phyloP scores from a whole-genome alignment of 2,797 vertebrate genomes.

The Melanotaenia boesemani region DNA sequence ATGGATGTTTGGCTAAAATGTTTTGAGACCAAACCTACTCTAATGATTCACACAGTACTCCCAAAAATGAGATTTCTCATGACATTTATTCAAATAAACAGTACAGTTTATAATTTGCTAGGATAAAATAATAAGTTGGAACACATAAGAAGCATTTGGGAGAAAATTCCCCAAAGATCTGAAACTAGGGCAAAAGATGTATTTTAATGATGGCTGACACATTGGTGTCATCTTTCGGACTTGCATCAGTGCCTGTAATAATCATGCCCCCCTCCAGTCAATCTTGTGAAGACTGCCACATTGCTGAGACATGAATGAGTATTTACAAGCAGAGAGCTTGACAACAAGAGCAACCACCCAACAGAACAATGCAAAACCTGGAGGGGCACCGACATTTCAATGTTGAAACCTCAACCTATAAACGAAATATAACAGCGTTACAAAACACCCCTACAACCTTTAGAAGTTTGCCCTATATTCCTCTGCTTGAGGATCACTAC shows the following conservation, averaged over 20 bases:
- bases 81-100: slow-evolving; percentile 88
- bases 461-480: slow-evolving; percentile 64
- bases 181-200: slow-evolving; percentile 73
- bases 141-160: slow-evolving; percentile 82
- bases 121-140: slow-evolving; percentile 82
- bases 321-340: slow-evolving; percentile 75
- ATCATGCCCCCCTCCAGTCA: slow-evolving; percentile 64
- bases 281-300: slow-evolving; percentile 63
- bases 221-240: slow-evolving; percentile 76
- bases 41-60: slow-evolving; percentile 82
- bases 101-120: slow-evolving; percentile 84
- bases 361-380: slow-evolving; percentile 69
- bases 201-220: slow-evolving; percentile 77
- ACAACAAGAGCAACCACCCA: slow-evolving; percentile 70
- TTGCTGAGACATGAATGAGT: slow-evolving; percentile 68
- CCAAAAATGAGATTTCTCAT: slow-evolving; percentile 81
- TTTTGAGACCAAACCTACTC: slow-evolving; percentile 69
- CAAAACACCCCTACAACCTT: slow-evolving; percentile 75
- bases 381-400: slow-evolving; percentile 75
- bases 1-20: slow-evolving; percentile 64
- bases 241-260: slow-evolving; percentile 68
- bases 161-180: slow-evolving; percentile 73
- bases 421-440: slow-evolving; percentile 73
- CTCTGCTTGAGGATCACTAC: slow-evolving; percentile 62
- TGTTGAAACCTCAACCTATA: slow-evolving; percentile 65